phyloP scores from a whole-genome alignment of 2,113 vertebrate genomes.

The Glaucomys volans region DNA sequence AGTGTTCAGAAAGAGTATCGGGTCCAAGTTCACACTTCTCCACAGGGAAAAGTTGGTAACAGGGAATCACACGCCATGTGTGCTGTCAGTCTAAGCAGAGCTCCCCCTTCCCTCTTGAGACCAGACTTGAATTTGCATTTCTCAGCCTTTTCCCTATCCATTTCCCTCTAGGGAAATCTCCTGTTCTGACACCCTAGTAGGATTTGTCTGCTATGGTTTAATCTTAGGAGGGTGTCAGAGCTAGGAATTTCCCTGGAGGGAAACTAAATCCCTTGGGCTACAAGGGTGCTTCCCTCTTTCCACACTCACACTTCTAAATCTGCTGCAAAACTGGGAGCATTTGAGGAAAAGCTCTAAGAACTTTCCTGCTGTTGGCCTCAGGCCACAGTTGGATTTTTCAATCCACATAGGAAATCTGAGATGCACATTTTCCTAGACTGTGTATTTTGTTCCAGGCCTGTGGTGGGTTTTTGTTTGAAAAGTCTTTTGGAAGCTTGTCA shows the following conservation, averaged over 20 bases:
- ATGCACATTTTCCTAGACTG: constrained; percentile 37
- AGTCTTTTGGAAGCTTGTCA: constrained; percentile 69
- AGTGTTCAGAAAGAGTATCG: neutral
- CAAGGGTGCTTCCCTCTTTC: neutral
- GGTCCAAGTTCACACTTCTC: neutral
- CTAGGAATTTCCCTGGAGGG: constrained; percentile 54
- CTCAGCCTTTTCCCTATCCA: neutral
- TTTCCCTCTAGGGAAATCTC: constrained; percentile 48
- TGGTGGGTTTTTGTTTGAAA: constrained; percentile 68
- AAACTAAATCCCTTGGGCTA: constrained; percentile 47
- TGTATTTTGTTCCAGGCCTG: constrained; percentile 58
- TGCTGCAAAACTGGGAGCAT: constrained; percentile 48
- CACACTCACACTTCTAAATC: constrained; percentile 15
- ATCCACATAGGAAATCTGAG: constrained; percentile 9
- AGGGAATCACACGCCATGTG: neutral
- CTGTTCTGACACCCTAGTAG: neutral
- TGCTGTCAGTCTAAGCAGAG: constrained; percentile 1
- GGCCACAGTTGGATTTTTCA: constrained; percentile 44
- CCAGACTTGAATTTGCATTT: constrained; percentile 39
- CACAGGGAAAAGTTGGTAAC: neutral
- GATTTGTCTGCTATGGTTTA: neutral
- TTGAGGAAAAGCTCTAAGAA: constrained; percentile 64
- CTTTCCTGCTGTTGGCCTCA: constrained; percentile 11
- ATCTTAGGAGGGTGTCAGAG: constrained; percentile 30
- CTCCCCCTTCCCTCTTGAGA: neutral